Evolutionary conservation across 2,113 vertebrate genomes (phyloP).

Genomic region (Muntiacus reevesi): DNA sequence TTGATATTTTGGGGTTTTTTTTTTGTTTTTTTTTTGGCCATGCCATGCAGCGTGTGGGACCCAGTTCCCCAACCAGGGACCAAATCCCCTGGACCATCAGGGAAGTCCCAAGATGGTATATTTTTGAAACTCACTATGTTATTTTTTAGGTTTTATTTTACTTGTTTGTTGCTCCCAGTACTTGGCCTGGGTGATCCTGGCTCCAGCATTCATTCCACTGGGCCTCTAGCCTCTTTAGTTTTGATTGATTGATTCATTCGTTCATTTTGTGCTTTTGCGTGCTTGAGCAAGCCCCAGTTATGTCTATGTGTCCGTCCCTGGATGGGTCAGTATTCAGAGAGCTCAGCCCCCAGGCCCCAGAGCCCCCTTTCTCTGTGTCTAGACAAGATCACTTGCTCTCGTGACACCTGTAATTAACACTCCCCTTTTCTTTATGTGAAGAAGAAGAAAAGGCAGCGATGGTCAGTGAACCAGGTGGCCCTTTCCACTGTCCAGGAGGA

Average conservation of each 20-base stretch:
- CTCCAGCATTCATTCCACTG: not conserved
- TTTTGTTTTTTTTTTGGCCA: not conserved
- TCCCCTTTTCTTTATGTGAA: not conserved
- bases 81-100: not conserved
- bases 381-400: not conserved
- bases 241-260: not conserved
- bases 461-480: not conserved
- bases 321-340: not conserved
- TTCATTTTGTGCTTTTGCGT: not conserved
- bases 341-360: accelerated
- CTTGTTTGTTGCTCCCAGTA: not conserved
- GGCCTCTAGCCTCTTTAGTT: not conserved
- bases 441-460: not conserved
- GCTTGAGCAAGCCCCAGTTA: not conserved
- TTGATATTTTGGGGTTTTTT: not conserved
- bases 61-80: not conserved
- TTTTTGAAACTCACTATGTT: not conserved
- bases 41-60: not conserved
- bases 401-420: not conserved
- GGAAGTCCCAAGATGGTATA: not conserved
- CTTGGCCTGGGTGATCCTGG: not conserved
- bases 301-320: not conserved
- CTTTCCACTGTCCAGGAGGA: not conserved
- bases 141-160: not conserved
- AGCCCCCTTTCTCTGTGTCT: not conserved